Evolutionary conservation across 2,888 invertebrate species (phyloP), one percentile per base, ranked within the genome.

Genomic region (Leptinotarsa tumamoca): DNA sequence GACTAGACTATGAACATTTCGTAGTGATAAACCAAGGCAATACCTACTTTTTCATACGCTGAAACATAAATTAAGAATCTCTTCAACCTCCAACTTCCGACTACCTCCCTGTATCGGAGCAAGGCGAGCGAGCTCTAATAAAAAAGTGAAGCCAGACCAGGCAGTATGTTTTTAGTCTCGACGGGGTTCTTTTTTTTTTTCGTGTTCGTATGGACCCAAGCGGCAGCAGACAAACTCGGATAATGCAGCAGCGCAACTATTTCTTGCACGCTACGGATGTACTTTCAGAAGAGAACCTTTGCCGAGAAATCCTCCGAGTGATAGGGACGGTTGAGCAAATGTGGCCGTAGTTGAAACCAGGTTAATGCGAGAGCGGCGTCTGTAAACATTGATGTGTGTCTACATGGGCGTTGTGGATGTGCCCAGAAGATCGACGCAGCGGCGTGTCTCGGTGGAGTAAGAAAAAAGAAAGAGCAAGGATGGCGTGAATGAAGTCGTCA

Each of bases 91-190:
- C 10, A 43, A 18, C 58, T 58, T 33, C 5, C 63, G 43, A 15
- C n/a, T n/a, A n/a, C 52, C 74, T 67, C 74, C 74, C 74, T 71
- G 71, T 74, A 74, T 67, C 18, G 27, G 4, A 13, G 58, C 74
- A 74, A 74, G 74, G 74, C 74, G 51, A 74, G 71, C 74, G 71
- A 74, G 74, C 63, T 56, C 17, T 61, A 74, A 74, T 67, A 74
- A 74, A 74, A 73, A 74, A 63, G 74, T 71, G 71, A 69, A 74
- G 71, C 74, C 71, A 52, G 43, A 4, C 52, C 52, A 67, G 56
- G 63, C 43, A n/a, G 63, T 63, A 43, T 43, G 63, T 63, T 63
- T 63, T 71, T 74, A 71, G 71, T 74, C 74, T 71, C 74, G 74
- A 71, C 74, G 71, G 73, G 52, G 71, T 67, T 70, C 66, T 56